Conservation (phyloP, 1,140 invertebrate genomes). For the Adelges cooleyi region DNA sequence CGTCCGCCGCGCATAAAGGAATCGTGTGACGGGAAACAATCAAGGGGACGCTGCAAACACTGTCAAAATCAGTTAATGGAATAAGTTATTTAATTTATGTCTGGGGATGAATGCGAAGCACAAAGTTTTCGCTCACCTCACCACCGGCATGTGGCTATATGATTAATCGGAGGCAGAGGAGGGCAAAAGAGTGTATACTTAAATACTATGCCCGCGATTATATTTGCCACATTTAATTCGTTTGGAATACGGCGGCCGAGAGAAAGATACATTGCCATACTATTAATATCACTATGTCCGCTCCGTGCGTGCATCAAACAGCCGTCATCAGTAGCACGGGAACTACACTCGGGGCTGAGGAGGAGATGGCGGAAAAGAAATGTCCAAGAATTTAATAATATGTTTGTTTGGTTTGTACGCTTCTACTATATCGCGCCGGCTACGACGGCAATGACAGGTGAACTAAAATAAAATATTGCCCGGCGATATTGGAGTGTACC, state of each 20-base stretch:
- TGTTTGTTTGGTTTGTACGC: constrained; percentile 23
- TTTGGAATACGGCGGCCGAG: too few relatives aligned
- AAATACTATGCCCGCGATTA: not conserved
- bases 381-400: constrained; percentile 27
- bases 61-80: constrained; percentile 29
- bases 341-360: too few relatives aligned
- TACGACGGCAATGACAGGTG: constrained; percentile 24
- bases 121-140: constrained; percentile 10
- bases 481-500: constrained; percentile 14
- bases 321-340: not conserved
- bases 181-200: not conserved
- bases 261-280: too few relatives aligned
- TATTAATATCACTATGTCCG: not conserved
- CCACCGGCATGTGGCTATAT: not conserved
- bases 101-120: constrained; percentile 3
- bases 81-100: constrained; percentile 29
- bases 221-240: not conserved
- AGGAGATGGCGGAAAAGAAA: constrained; percentile 5
- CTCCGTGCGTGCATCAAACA: not conserved
- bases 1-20: not conserved
- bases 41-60: constrained; percentile 17
- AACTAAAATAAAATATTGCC: constrained; percentile 28
- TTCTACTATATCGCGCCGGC: not conserved
- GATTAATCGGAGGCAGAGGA: constrained; percentile 1
- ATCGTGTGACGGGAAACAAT: constrained; percentile 19